A percentile compares a stretch with the other conserved stretches of the same genome.
Conservation (phyloP, 1,140 invertebrate species). For the Kradibia gibbosae region DNA sequence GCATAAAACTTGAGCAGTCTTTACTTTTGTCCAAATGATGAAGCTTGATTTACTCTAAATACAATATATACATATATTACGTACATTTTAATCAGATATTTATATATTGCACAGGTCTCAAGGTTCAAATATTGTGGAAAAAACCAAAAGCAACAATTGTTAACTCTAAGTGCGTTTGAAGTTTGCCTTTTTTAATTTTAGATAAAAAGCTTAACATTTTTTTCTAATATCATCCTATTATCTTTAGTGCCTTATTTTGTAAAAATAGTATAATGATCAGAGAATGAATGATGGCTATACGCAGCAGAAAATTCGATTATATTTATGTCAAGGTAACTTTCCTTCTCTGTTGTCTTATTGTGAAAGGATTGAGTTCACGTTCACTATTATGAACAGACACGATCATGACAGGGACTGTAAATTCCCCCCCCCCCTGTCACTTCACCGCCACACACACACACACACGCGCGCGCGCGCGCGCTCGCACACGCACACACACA, state of each 20-base stretch:
- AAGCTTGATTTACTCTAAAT: background rate
- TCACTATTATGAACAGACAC: slow-evolving; percentile 14
- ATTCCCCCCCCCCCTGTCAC: too few relatives aligned
- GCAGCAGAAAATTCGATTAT: slow-evolving; percentile 36
- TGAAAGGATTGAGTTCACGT: slow-evolving; percentile 40
- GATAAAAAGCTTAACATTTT: background rate
- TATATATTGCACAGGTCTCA: too few relatives aligned
- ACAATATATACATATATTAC: too few relatives aligned
- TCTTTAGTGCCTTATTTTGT: slow-evolving; percentile 12
- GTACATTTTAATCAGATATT: too few relatives aligned
- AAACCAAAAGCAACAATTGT: too few relatives aligned
- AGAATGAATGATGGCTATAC: slow-evolving; percentile 24
- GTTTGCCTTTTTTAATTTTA: background rate
- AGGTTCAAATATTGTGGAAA: too few relatives aligned
- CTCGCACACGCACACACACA: too few relatives aligned
- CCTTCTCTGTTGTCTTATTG: slow-evolving; percentile 37
- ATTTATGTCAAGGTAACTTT: slow-evolving; percentile 49
- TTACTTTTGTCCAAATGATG: background rate
- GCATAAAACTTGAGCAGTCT: background rate
- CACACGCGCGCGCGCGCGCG: too few relatives aligned
- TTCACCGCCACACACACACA: too few relatives aligned
- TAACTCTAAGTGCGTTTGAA: too few relatives aligned
- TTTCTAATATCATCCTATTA: slow-evolving; percentile 2
- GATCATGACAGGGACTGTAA: background rate
- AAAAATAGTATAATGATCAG: slow-evolving; percentile 28